Base-by-base conservation (phyloP, 1,140 invertebrate species). In the Procambarus virginalis region DNA sequence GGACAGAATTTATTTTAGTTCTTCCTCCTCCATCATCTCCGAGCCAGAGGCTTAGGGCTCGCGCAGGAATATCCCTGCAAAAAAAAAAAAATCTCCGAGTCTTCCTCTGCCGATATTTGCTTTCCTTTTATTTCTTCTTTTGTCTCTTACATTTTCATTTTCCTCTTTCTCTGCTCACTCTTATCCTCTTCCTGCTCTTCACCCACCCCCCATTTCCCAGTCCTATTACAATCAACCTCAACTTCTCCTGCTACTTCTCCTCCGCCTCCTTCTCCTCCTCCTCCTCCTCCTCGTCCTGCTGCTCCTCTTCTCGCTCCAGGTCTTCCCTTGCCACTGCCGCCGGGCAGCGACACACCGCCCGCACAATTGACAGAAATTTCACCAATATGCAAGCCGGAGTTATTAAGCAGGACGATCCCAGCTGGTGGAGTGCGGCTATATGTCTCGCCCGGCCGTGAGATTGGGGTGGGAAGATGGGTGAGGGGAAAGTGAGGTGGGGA, bases 361-460 rank as follows among this genome's bases (percentile, higher is more conserved):
- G 48, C 22, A 22, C 46, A 82, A 82, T 81, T 82, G 80, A 82
- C 80, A 82, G 55, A 48, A 82, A 68, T 82, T 82, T 82, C 80
- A 68, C 60, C 80, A 51, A 68, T 64, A 82, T 60, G 68, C 60
- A 82, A 48, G 12, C 55, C 60, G 58, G 58, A 82, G 48, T 82
- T 82, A 82, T 82, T 64, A 82, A 82, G 22, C 48, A 49, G 58
- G 22, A 82, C 34, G 58, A 60, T 10, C 2, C 68, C 80, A 68
- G 55, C 80, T 82, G 80, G 12, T 20, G 58, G 76, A 79, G 76
- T 22, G 14, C 22, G 20, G 9, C 45, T 64, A 5, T 22, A 45
- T 17, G 75, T 51, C 46, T 51, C 1, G 9, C 51, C 0, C 2
- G 55, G 14, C 1, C 17, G 51, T n/a, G 60, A 60, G 51, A 82